phyloP scores from a whole-genome alignment of 1,140 invertebrate genomes.

The Neodiprion virginianus region DNA sequence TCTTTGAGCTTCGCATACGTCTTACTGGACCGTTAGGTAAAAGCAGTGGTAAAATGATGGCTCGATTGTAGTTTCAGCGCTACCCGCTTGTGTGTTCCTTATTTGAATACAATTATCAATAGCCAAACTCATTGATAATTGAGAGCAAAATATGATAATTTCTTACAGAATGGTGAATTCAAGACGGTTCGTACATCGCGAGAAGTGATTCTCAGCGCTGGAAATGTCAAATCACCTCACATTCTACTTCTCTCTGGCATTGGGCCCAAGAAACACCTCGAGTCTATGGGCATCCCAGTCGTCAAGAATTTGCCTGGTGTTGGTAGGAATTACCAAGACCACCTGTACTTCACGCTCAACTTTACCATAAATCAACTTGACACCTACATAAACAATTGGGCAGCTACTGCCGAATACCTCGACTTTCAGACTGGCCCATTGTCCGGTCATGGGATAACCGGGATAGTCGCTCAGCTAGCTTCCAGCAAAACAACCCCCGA shows the following conservation, averaged over 20 bases:
- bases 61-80: too few relatives aligned
- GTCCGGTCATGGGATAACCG: conserved; percentile 74
- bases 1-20: too few relatives aligned
- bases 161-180: conserved; percentile 53
- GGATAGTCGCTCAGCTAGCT: conserved; percentile 67
- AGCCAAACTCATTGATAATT: too few relatives aligned
- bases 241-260: conserved; percentile 66
- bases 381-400: conserved; percentile 16
- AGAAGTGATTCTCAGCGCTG: conserved; percentile 57
- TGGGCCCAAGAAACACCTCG: conserved; percentile 61
- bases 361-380: conserved; percentile 31
- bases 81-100: too few relatives aligned
- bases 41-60: too few relatives aligned
- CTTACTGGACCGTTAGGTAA: too few relatives aligned
- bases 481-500: conserved; percentile 63
- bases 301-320: conserved; percentile 62
- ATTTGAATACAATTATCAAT: too few relatives aligned
- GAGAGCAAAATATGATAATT: conserved; percentile 35
- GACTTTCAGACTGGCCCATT: conserved; percentile 74
- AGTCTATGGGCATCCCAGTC: conserved; percentile 42
- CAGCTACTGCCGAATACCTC: conserved; percentile 35
- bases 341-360: conserved; percentile 44
- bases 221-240: conserved; percentile 58
- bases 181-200: conserved; percentile 51
- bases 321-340: conserved; percentile 65